Conservation (phyloP, 2,888 invertebrate genomes). For the Pogonocherus hispidulus region DNA sequence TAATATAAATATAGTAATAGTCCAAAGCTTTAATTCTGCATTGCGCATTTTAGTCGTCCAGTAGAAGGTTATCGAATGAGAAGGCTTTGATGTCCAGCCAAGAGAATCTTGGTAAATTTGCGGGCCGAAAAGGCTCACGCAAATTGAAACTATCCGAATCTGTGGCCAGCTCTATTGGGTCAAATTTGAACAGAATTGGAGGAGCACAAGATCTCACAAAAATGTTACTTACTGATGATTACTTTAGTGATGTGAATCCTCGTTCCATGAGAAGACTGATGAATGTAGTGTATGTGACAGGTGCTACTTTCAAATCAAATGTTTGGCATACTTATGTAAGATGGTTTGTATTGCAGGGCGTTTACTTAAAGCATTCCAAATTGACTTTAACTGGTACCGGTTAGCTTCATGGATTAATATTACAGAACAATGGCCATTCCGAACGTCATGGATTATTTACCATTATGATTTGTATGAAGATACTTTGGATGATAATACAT, state of each 20-base stretch:
- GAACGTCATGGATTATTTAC: conserved; percentile 97
- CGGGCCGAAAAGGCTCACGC: conserved; percentile 74
- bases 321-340: background rate
- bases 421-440: conserved; percentile 98
- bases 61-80: conserved; percentile 83
- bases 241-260: conserved; percentile 99
- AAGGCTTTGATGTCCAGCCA: conserved; percentile 88
- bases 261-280: conserved; percentile 95
- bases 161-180: conserved; percentile 91
- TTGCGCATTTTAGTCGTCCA: conserved; percentile 76
- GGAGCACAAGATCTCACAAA: conserved; percentile 81
- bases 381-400: conserved; percentile 97
- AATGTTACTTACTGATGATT: conserved; percentile 95
- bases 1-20: too few relatives aligned
- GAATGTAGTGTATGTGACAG: conserved; percentile 97
- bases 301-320: conserved; percentile 66
- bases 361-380: conserved; percentile 96
- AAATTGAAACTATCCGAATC: conserved; percentile 89
- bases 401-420: conserved; percentile 98
- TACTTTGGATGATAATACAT: conserved; percentile 85
- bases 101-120: conserved; percentile 76
- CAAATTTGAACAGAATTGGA: conserved; percentile 81
- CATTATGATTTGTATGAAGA: conserved; percentile 93
- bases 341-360: conserved; percentile 77
- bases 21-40: too few relatives aligned